These are phyloP conservation scores for Scaptomyza flava DNA, from an alignment of 2,888 invertebrate genomes.

Conservation along the genomic window DNA sequence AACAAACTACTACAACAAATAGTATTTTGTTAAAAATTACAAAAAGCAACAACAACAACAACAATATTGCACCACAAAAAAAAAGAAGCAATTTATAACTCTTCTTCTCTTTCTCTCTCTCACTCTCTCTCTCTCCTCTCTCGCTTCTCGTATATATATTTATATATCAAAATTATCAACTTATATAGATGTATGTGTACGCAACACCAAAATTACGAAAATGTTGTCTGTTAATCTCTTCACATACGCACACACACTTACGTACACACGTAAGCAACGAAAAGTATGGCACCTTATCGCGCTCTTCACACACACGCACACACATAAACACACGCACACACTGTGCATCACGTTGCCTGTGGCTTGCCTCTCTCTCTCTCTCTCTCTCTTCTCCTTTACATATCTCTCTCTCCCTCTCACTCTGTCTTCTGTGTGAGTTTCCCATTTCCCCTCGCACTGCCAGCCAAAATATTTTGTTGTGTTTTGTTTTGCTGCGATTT, in stretches of 20 bases:
- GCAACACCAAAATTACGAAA: slow-evolving; percentile 24
- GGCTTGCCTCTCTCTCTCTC: slow-evolving; percentile 39
- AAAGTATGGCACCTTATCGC: slow-evolving; percentile 24
- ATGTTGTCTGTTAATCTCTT: slow-evolving; percentile 26
- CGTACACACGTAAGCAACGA: slow-evolving; percentile 6
- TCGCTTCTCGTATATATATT: slow-evolving; percentile 12
- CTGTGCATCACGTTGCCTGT: slow-evolving; percentile 53
- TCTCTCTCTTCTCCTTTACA: background rate
- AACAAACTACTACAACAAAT: slow-evolving; percentile 31
- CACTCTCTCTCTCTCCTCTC: slow-evolving; percentile 23
- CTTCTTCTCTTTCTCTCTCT: slow-evolving; percentile 11
- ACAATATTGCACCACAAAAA: slow-evolving; percentile 31
- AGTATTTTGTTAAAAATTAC: slow-evolving; percentile 19
- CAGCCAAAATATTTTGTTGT: background rate
- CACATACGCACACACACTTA: slow-evolving; percentile 13
- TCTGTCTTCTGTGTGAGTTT: slow-evolving; percentile 9
- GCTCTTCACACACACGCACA: slow-evolving; percentile 20
- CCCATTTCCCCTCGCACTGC: background rate
- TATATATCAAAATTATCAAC: slow-evolving; percentile 4
- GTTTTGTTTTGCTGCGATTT: background rate
- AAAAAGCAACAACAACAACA: slow-evolving; percentile 9
- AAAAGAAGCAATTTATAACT: slow-evolving; percentile 18
- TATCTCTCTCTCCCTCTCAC: slow-evolving; percentile 2
- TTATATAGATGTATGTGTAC: slow-evolving; percentile 28
- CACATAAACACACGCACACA: slow-evolving; percentile 18